Evolutionary conservation across 2,888 invertebrate species (phyloP).

Genomic region (Agrilus cyanescens): DNA sequence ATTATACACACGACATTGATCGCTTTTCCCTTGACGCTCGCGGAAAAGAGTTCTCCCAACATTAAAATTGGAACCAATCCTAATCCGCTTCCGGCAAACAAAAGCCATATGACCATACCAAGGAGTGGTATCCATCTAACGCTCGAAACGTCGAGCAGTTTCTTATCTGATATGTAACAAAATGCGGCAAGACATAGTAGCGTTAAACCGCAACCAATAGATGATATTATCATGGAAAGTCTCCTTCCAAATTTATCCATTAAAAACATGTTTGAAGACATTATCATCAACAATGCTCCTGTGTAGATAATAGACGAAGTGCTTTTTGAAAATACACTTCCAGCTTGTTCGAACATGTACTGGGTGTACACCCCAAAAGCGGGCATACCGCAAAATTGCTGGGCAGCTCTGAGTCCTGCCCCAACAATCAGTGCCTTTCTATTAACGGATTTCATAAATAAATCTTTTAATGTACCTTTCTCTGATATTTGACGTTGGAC

Average conservation of each 20-base stretch:
- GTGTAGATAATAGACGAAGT: slow-evolving; percentile 22
- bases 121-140: slow-evolving; percentile 22
- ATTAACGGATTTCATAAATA: slow-evolving; percentile 23
- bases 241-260: slow-evolving; percentile 22
- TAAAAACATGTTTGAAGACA: slow-evolving; percentile 11
- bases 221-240: slow-evolving; percentile 19
- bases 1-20: slow-evolving; percentile 4
- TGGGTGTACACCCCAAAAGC: slow-evolving; percentile 24
- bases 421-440: slow-evolving; percentile 23
- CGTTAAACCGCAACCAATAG: slow-evolving; percentile 15
- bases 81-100: slow-evolving; percentile 8
- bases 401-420: slow-evolving; percentile 22
- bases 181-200: slow-evolving; percentile 18
- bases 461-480: slow-evolving; percentile 24
- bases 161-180: slow-evolving; percentile 18
- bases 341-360: slow-evolving; percentile 25
- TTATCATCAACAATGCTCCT: slow-evolving; percentile 9
- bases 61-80: slow-evolving; percentile 21
- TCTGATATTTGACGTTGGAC: slow-evolving; percentile 27
- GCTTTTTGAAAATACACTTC: slow-evolving; percentile 20
- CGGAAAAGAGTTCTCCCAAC: slow-evolving; percentile 25
- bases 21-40: slow-evolving; percentile 25
- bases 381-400: slow-evolving; percentile 25
- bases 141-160: slow-evolving; percentile 12
- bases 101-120: slow-evolving; percentile 17